Conservation (phyloP, 2,797 vertebrate species). For the Mionectes olivaceus region DNA sequence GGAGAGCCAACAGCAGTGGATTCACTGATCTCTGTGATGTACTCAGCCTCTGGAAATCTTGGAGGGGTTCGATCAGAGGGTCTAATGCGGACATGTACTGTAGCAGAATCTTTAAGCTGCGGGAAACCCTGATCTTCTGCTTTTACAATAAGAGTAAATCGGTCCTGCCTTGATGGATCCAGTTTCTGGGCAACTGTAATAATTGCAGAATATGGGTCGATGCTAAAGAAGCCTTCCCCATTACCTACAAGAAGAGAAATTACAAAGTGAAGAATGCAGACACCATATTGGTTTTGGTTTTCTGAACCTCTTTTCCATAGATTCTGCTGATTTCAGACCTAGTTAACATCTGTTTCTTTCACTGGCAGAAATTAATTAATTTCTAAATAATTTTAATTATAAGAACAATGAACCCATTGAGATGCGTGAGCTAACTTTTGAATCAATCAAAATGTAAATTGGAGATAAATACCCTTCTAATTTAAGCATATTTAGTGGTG, state of each 20-base stretch:
- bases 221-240: conserved; percentile 85
- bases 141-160: conserved; percentile 87
- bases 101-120: conserved; percentile 85
- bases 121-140: conserved; percentile 92
- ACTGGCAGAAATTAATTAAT: background rate
- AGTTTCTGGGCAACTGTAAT: conserved; percentile 84
- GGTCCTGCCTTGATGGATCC: conserved; percentile 78
- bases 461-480: conserved; percentile 34
- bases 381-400: conserved; percentile 16
- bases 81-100: conserved; percentile 82
- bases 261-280: conserved; percentile 4
- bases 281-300: background rate
- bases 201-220: conserved; percentile 84
- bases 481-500: conserved; percentile 36
- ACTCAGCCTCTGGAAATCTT: conserved; percentile 85
- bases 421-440: background rate
- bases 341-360: background rate
- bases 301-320: background rate
- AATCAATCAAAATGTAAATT: conserved; percentile 49
- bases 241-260: conserved; percentile 84
- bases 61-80: conserved; percentile 88
- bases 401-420: conserved; percentile 25
- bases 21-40: conserved; percentile 92
- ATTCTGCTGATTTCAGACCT: background rate
- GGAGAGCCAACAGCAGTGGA: conserved; percentile 80